Evolutionary conservation across 2,888 invertebrate species (phyloP).

Genomic region (Xestoiulus laeticollis): DNA sequence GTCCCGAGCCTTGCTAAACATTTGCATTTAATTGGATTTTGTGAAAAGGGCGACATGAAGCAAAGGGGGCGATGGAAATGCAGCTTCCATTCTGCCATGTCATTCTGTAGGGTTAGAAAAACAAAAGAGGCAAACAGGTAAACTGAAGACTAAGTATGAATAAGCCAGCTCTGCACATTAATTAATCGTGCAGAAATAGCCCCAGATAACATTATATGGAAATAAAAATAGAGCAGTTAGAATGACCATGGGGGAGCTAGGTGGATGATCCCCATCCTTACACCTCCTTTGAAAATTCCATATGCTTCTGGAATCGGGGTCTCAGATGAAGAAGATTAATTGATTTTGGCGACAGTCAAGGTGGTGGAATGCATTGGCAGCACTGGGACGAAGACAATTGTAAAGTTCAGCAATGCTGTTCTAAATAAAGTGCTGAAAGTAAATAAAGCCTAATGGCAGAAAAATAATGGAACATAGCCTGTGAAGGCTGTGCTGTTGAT

Average conservation of each 20-base stretch:
- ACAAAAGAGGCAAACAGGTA: background rate
- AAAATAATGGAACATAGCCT: background rate
- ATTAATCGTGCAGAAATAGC: background rate
- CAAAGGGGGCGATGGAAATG: background rate
- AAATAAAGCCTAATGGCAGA: background rate
- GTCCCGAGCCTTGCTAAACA: background rate
- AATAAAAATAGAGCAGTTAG: background rate
- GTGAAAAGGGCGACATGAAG: background rate
- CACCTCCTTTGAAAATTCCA: background rate
- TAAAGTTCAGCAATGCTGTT: background rate
- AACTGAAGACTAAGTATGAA: background rate
- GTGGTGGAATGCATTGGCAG: background rate
- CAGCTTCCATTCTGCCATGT: background rate
- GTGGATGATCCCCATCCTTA: background rate
- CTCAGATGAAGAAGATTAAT: background rate
- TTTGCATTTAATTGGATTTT: conserved; percentile 31
- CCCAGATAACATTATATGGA: background rate
- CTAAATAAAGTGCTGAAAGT: background rate
- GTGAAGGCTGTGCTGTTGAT: background rate
- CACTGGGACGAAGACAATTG: background rate
- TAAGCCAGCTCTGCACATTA: background rate
- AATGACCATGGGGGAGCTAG: background rate
- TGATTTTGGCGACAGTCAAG: background rate
- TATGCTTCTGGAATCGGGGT: background rate
- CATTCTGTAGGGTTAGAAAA: background rate